Evolutionary conservation across 2,888 invertebrate species (phyloP).

Genomic region (Agriopis marginaria): DNA sequence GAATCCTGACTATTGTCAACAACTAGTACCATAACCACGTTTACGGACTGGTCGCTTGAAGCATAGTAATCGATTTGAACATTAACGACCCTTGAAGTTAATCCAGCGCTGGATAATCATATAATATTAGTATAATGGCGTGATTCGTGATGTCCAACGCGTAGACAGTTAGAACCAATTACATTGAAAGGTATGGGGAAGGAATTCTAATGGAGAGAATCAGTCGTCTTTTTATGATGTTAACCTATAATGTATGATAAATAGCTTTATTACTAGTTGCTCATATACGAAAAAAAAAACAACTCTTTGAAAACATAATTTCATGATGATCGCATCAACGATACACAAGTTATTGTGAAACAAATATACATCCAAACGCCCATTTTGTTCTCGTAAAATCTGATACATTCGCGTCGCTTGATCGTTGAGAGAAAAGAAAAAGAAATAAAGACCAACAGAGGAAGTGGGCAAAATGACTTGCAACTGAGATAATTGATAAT

Average conservation of each 20-base stretch:
- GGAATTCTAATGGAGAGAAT: slow-evolving; percentile 55
- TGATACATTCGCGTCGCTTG: too few species aligned
- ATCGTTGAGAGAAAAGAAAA: too few species aligned
- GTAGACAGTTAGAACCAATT: slow-evolving; percentile 61
- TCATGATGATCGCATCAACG: too few species aligned
- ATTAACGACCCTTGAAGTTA: slow-evolving; percentile 68
- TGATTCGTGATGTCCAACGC: slow-evolving; percentile 51
- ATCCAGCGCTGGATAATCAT: slow-evolving; percentile 62
- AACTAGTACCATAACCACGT: slow-evolving; percentile 1
- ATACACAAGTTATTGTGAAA: too few species aligned
- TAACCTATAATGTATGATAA: not conserved
- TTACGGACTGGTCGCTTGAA: slow-evolving; percentile 52
- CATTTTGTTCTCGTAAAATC: too few species aligned
- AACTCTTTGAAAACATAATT: too few species aligned
- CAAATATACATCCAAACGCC: too few species aligned
- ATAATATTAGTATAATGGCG: slow-evolving; percentile 59
- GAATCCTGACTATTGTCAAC: slow-evolving; percentile 8
- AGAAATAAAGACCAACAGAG: too few species aligned
- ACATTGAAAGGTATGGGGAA: slow-evolving; percentile 55
- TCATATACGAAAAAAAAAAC: too few species aligned
- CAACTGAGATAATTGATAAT: too few species aligned
- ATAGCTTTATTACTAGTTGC: not conserved
- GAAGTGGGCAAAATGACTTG: too few species aligned
- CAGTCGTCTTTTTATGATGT: not conserved
- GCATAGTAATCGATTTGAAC: slow-evolving; percentile 67